Evolutionary conservation across 53 echinoderm and acorn worm genomes (phyloP), one percentile per base, ranked within the genome.

Genomic region (Paelopatides confundens): DNA sequence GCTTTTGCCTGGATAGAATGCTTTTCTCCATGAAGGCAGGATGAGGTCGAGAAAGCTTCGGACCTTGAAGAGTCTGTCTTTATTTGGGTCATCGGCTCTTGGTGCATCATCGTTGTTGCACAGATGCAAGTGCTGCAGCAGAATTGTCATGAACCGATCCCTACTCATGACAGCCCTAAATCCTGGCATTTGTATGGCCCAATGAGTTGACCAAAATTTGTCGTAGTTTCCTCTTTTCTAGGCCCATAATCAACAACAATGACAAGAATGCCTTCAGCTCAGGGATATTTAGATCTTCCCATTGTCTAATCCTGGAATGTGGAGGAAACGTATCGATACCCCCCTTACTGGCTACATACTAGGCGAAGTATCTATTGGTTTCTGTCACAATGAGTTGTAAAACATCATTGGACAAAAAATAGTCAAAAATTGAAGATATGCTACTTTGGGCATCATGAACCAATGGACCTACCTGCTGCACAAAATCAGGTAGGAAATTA

Each of bases 401-500:
- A 46, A n/a, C n/a, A n/a, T n/a, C n/a, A n/a, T n/a, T n/a, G n/a
- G n/a, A n/a, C n/a, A 30, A 67, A 31, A 67, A 31, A 67, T 67
- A 67, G 27, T 34, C 67, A 67, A 67, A 67, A 67, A 67, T 67
- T 67, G 27, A 5, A 30, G 67, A 67, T 29, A 67, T 67, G 31
- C 29, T 67, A 32, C 29, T 29, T 9, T 67, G 29, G 3, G 9
- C 1, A 17, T 13, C 31, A 31, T 67, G 67, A 3, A 67, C 32
- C 17, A 17, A 18, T 33, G 67, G 4, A 32, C 30, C 67, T 34
- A 31, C 29, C 31, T 67, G 31, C 32, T 31, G 5, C 3, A 7
- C 31, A 33, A 67, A 67, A 0, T 67, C 35, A 89, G 49, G 85
- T 86, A 2, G 86, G 78, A 21, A 92, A 62, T 1, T 86, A 78